Conservation (phyloP, 2,888 invertebrate genomes). For the Dusona sp. region DNA sequence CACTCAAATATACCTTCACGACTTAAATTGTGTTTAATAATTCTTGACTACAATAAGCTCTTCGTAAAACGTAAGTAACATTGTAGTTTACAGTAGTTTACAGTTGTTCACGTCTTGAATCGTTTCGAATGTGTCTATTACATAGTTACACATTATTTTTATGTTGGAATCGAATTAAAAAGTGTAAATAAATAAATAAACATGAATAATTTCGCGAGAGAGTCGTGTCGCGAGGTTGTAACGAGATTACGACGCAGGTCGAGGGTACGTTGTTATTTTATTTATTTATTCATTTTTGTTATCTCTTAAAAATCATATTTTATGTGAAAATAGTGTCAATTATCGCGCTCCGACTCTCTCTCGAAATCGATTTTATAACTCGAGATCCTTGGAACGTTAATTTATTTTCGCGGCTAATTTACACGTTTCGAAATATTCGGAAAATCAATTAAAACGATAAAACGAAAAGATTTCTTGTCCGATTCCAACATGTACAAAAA, state of each 20-base stretch:
- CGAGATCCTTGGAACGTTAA: conserved; percentile 40
- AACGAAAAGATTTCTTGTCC: conserved; percentile 70
- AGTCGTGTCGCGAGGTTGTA: conserved; percentile 45
- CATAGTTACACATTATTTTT: conserved; percentile 78
- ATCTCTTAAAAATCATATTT: conserved; percentile 53
- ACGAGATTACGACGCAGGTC: conserved; percentile 26
- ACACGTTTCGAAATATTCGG: conserved; percentile 52
- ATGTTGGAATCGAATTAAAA: conserved; percentile 79
- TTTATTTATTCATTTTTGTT: conserved; percentile 29
- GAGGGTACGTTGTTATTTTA: conserved; percentile 20
- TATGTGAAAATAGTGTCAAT: conserved; percentile 66
- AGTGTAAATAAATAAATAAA: neutral
- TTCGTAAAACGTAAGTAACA: conserved; percentile 85
- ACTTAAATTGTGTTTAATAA: conserved; percentile 83
- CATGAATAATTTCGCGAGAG: conserved; percentile 50
- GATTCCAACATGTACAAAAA: conserved; percentile 79
- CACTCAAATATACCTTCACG: conserved; percentile 82
- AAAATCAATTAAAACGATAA: neutral
- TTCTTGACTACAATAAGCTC: conserved; percentile 85
- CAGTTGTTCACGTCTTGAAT: conserved; percentile 80
- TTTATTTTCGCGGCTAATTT: conserved; percentile 59
- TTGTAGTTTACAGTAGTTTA: conserved; percentile 85
- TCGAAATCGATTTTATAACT: conserved; percentile 56
- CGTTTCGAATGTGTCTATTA: conserved; percentile 80
- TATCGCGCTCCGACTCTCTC: conserved; percentile 52